These are phyloP conservation scores for Troides aeacus DNA, from an alignment of 2,888 invertebrate genomes.

Conservation along the genomic window DNA sequence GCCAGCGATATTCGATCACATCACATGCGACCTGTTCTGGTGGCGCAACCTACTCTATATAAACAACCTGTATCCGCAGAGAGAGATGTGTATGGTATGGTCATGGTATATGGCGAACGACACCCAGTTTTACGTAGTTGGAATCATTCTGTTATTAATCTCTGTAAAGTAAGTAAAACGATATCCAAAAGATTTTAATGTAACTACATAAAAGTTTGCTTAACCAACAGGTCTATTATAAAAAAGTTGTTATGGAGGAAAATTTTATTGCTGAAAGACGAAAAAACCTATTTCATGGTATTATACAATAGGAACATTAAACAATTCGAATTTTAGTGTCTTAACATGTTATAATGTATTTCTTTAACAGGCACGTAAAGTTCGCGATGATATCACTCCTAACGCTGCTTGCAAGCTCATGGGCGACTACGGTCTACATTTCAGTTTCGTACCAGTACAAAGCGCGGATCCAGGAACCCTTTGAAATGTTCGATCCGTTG, in stretches of 20 bases:
- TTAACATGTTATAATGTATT: not conserved
- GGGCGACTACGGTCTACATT: constrained; percentile 87
- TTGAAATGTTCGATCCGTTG: constrained; percentile 89
- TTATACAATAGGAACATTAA: too few relatives aligned
- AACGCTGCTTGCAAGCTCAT: constrained; percentile 84
- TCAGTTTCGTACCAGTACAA: constrained; percentile 87
- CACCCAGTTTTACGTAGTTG: constrained; percentile 87
- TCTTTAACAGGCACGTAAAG: constrained; percentile 79
- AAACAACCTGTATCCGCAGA: constrained; percentile 87
- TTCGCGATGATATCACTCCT: constrained; percentile 80
- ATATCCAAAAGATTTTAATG: not conserved
- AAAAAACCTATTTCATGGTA: too few relatives aligned
- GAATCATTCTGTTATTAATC: constrained; percentile 82
- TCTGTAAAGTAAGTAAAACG: constrained; percentile 82
- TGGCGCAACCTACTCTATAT: constrained; percentile 92
- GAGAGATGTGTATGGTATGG: constrained; percentile 90
- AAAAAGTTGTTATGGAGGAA: too few relatives aligned
- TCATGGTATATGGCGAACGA: constrained; percentile 92
- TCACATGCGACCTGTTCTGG: constrained; percentile 89
- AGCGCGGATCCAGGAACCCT: constrained; percentile 88
- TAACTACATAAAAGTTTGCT: too few relatives aligned
- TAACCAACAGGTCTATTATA: too few relatives aligned
- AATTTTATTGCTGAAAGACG: too few relatives aligned
- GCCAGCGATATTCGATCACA: constrained; percentile 84
- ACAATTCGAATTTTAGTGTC: too few relatives aligned